Base-by-base conservation (phyloP, 2,797 vertebrate genomes). In the Loris lydekkerianus region DNA sequence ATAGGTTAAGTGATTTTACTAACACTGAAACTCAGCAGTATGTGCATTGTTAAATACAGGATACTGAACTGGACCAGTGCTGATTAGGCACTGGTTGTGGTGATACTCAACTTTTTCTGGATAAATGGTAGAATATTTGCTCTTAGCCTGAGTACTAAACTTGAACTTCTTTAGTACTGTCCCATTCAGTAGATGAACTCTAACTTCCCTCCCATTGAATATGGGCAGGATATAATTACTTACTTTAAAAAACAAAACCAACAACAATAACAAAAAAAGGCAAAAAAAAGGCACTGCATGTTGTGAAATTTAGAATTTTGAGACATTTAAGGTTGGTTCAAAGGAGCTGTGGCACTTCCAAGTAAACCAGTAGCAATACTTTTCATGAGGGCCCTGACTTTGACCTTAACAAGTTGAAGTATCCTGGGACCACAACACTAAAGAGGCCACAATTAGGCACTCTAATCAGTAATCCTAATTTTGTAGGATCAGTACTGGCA, bases 51-150 rank as follows among this genome's bases (percentile, higher is more conserved):
- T 31, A 40, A 29, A 15, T 81, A 53, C 34, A 31, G 18, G 25
- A 11, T n/a, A 11, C 20, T 56, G 29, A 63, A 34, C 9, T 34
- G n/a, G 37, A 11, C 31, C 4, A 21, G 20, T 0, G 21, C 5
- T 80, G 80, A 18, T 58, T 5, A 53, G 10, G 0, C 25, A 5
- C 5, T 70, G 29, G 3, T 7, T 20, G 3, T 23, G 4, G 0
- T 43, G 17, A 1, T 25, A 18, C 2, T 46, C 18, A 63, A 29
- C 17, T 63, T 2, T 21, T 21, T 3, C 27, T 53, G 15, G 21
- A 81, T 17, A 18, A 63, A 21, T 7, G 25, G 11, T 21, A 60
- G 9, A 60, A 37, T 65, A 73, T 27, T 18, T 70, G 14, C 20
- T 25, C 31, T 25, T 58, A 76, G 17, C 3, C 69, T 69, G 21